A percentile compares a stretch with the other conserved stretches of the same genome.
These are phyloP conservation scores for Lasiurus cinereus DNA, from an alignment of 2,113 vertebrate genomes.

Conservation along the genomic window DNA sequence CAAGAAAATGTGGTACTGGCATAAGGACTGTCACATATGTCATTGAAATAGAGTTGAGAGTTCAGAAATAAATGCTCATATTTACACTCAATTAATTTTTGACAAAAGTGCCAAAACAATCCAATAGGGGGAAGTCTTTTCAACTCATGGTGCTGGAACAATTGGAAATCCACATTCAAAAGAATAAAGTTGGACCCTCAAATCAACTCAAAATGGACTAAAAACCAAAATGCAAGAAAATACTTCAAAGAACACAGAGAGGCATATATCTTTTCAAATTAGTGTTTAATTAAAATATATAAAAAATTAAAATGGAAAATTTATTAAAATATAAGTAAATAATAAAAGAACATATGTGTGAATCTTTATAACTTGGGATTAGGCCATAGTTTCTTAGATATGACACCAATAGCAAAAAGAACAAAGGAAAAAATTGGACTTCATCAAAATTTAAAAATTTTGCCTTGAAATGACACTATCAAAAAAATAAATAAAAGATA, in stretches of 20 bases:
- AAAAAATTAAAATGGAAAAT: not conserved
- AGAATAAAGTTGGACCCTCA: not conserved
- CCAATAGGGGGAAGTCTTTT: not conserved
- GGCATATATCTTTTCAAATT: not conserved
- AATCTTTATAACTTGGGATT: not conserved
- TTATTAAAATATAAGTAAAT: not conserved
- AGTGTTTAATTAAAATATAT: not conserved
- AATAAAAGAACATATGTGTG: not conserved
- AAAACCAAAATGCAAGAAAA: not conserved
- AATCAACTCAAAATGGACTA: not conserved
- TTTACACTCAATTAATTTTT: slow-evolving; percentile 24
- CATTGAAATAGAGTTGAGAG: not conserved
- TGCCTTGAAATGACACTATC: slow-evolving; percentile 2
- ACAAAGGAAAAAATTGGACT: not conserved
- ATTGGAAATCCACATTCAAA: slow-evolving; percentile 2
- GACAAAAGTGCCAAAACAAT: slow-evolving; percentile 4
- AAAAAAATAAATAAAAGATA: not conserved
- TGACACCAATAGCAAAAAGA: not conserved
- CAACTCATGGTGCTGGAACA: not conserved
- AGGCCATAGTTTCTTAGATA: not conserved
- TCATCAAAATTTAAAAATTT: slow-evolving; percentile 15
- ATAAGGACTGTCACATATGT: not conserved
- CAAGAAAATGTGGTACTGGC: slow-evolving; percentile 32
- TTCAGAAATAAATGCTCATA: not conserved
- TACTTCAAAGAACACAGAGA: not conserved